Base-by-base conservation (phyloP, 2,888 invertebrate species). In the Chymomyza caudatula region DNA sequence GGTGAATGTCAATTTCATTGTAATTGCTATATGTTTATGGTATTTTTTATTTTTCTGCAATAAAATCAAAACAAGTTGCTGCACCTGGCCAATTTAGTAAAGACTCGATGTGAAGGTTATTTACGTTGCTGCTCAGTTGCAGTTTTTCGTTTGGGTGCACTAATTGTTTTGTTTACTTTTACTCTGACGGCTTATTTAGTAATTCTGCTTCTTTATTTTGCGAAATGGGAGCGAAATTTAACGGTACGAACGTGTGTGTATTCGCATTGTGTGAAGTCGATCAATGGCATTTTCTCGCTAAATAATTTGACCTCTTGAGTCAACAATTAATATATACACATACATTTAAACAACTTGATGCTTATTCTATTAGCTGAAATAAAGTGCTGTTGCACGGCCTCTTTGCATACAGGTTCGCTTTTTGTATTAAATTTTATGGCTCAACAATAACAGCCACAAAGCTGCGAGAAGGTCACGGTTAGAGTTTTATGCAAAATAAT, bases 1-100 rank as follows among this genome's bases (percentile, higher is more conserved):
- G 71, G 77, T 78, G 85, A 83, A 83, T 83, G 85, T 85, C 82
- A 85, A 85, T 82, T 80, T 82, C 85, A 78, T 78, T 78, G 81
- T 72, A 80, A 77, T 74, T 71, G 75, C 69, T 59, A 63, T 69
- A 64, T 23, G 63, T 37, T 65, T 37, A 37, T 37, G 29, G 29
- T 37, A 37, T 37, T 37, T 37, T 25, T n/a, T n/a, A n/a, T n/a
- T n/a, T 74, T 74, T 74, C 75, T 60, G 72, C 74, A 74, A 78
- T 54, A 68, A 72, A 71, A 71, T 74, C 64, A 73, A 78, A 78
- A 81, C 82, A 65, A 76, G 78, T 80, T 80, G 81, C 78, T 80
- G 81, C 78, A 78, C 65, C 74, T 66, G 76, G 47, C 47, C 47
- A 19, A 47, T 47, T 47, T 37, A 11, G 2, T 37, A 37, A 37